Conservation (phyloP, 1,140 invertebrate genomes). For the Ceratina australensis region DNA sequence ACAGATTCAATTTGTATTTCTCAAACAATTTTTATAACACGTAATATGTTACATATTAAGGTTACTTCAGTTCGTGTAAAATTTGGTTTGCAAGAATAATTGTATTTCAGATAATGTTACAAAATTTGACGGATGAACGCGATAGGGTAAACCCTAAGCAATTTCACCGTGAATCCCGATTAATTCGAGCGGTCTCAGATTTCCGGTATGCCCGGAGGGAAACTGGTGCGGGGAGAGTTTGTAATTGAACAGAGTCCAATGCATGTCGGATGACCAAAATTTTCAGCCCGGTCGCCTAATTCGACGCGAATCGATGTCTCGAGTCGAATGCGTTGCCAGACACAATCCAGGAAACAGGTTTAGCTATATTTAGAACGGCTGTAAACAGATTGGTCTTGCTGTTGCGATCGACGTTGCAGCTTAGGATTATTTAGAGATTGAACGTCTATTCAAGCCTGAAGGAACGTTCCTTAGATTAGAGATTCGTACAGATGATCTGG, state of each 20-base stretch:
- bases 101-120: background rate
- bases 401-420: conserved; percentile 6
- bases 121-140: background rate
- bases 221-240: background rate
- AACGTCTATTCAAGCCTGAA: background rate
- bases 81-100: background rate
- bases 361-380: conserved; percentile 14
- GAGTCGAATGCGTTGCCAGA: conserved; percentile 34
- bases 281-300: conserved; percentile 32
- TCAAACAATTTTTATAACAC: too few species aligned
- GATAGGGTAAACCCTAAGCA: background rate
- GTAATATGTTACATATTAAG: too few species aligned
- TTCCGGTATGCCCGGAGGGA: conserved; percentile 15
- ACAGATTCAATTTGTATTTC: too few species aligned
- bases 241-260: conserved; percentile 44
- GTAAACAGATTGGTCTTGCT: conserved; percentile 36
- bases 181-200: conserved; percentile 34
- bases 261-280: conserved; percentile 38
- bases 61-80: too few species aligned
- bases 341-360: conserved; percentile 28
- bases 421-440: conserved; percentile 32
- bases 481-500: background rate
- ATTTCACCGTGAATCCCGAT: background rate
- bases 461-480: background rate
- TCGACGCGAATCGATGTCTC: conserved; percentile 46